Base-by-base conservation (phyloP, 1,140 invertebrate species). In the Pissodes strobi region DNA sequence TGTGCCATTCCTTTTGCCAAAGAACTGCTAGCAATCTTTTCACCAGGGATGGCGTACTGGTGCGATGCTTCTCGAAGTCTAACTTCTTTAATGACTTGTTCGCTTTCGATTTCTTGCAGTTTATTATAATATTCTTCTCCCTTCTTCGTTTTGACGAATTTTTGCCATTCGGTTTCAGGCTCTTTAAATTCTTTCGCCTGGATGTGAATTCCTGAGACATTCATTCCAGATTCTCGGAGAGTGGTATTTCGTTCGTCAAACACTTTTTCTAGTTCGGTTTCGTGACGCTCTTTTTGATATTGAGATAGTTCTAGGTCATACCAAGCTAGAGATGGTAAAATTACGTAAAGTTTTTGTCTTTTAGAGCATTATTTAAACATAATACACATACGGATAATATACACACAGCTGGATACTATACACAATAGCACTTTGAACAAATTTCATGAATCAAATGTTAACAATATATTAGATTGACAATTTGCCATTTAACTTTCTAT, bases 1-100 rank as follows among this genome's bases (percentile, higher is more conserved):
- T 91, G 88, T 0, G 91, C 91, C 89, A 93, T 93, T 74, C 88
- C 90, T 81, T 87, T 90, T n/a, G 92, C 87, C 34, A 91, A 76
- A 0, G 90, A 90, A 71, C 84, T 87, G 67, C 84, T 85, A 0
- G 88, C 85, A 13, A 93, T 79, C 74, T 91, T 92, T 63, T 94
- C 90, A 3, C 91, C 90, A 48, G 91, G 91, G 72, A 93, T 90
- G 23, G 90, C 86, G 77, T 89, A 92, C 74, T 94, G 92, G 79
- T 93, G 91, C 38, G 81, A 85, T 23, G 87, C 75, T 81, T 92
- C 91, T 25, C 91, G 82, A 13, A 92, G 74, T 72, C 87, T 86
- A 34, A 86, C 85, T 75, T 94, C 91, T 78, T 93, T 94, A 13
- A 90, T 82, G 6, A 94, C 79, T 79, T 94, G 91, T 71, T 89